Evolutionary conservation across 2,888 invertebrate genomes (phyloP), one percentile per base, ranked within the genome.

Genomic region (Punctoribates punctum): DNA sequence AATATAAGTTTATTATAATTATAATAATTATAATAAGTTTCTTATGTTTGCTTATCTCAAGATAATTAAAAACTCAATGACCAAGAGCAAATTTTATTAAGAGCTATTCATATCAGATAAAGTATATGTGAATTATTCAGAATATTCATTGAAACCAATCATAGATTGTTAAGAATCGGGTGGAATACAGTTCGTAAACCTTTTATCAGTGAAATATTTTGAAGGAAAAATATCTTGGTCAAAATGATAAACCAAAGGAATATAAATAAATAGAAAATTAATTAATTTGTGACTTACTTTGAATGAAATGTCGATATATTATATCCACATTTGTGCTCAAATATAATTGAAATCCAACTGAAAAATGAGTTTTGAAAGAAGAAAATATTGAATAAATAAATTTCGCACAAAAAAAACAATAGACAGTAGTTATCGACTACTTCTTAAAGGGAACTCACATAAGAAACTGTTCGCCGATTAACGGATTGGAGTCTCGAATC

Each of bases 381-480:
- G 20, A 62, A 62, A 29, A 25, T 29, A 27, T 27, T 25, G 13
- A 27, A 57, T 8, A 62, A 23, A 29, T 13, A 54, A 54, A 54
- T n/a, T n/a, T 48, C 6, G 20, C 1, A 25, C 9, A n/a, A 2
- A 29, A 25, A 15, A 25, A 15, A 62, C 20, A 62, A 62, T 15
- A 29, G 13, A 27, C 62, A 62, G 25, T 29, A 25, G 27, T 62
- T 27, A 25, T 57, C 23, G 8, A 27, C 8, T 15, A 62, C 62
- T 62, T 62, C 27, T 25, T 62, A 15, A 62, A 62, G 27, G 6
- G 62, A 62, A 62, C 62, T 62, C n/a, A 62, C 25, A 25, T 62
- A 27, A 25, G 29, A 27, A 62, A 62, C 5, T 62, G 15, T 62
- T 62, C 5, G 62, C 27, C 8, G 17, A 62, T 62, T 8, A 62